Percentiles rank a stretch among this genome's conserved stretches.
phyloP scores from a whole-genome alignment of 2,888 invertebrate species.

The Anarsia innoxiella region DNA sequence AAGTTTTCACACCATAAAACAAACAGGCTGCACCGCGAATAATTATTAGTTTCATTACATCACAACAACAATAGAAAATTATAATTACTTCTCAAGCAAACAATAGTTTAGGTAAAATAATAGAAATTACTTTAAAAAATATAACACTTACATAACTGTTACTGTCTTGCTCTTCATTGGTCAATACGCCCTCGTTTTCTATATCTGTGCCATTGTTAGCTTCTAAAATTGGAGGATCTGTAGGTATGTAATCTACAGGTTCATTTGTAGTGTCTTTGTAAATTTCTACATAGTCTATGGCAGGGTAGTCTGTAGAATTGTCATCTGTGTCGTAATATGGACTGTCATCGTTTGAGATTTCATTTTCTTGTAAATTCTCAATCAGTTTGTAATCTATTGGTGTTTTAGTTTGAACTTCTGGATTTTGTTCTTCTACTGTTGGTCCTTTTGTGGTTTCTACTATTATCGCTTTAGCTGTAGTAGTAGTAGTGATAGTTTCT shows the following conservation, averaged over 20 bases:
- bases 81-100: no score
- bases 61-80: no score
- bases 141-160: slow-evolving; percentile 9
- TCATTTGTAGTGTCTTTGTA: slow-evolving; percentile 61
- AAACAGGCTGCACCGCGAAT: no score
- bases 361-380: slow-evolving; percentile 27
- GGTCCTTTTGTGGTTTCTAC: background rate
- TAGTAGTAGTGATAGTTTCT: background rate
- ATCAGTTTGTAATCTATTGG: slow-evolving; percentile 10
- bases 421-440: background rate
- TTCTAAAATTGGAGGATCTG: slow-evolving; percentile 24
- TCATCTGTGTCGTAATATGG: slow-evolving; percentile 31
- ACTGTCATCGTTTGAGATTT: slow-evolving; percentile 27
- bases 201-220: slow-evolving; percentile 8
- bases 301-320: slow-evolving; percentile 52
- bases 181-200: background rate
- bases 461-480: no score
- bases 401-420: slow-evolving; percentile 1
- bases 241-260: slow-evolving; percentile 29
- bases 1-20: no score
- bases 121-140: slow-evolving; percentile 1
- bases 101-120: slow-evolving; percentile 6
- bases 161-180: slow-evolving; percentile 10
- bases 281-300: slow-evolving; percentile 52
- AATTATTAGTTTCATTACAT: no score